Evolutionary conservation across 2,797 vertebrate genomes (phyloP).

Genomic region (Anolis apletophallus): DNA sequence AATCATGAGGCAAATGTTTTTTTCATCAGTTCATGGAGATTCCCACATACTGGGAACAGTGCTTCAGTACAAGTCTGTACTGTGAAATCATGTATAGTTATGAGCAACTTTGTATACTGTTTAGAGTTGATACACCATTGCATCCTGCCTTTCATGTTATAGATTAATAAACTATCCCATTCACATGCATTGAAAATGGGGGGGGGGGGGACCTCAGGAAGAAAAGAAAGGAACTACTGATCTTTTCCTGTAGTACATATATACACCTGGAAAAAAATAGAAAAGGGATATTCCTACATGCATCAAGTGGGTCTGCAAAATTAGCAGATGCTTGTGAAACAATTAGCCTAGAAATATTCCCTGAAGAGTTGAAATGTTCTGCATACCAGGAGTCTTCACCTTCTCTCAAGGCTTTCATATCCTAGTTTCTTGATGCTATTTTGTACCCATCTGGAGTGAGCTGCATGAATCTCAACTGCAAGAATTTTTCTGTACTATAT

Average conservation of each 20-base stretch:
- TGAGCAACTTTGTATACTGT: not conserved
- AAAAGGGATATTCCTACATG: not conserved
- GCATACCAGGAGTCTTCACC: not conserved
- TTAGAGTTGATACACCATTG: not conserved
- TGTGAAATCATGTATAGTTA: not conserved
- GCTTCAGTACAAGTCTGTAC: not conserved
- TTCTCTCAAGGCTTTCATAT: constrained; percentile 8
- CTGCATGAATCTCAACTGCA: not conserved
- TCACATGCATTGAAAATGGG: not conserved
- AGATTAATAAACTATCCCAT: not conserved
- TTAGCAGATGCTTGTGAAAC: constrained; percentile 14
- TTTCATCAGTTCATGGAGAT: not conserved
- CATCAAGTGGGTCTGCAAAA: constrained; percentile 19
- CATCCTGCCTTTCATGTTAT: not conserved
- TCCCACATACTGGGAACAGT: not conserved
- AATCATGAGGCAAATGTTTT: not conserved
- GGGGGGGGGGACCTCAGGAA: not conserved
- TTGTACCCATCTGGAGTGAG: constrained; percentile 7
- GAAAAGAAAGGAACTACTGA: not conserved
- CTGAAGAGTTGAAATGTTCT: constrained; percentile 5
- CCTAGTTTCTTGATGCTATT: constrained; percentile 10
- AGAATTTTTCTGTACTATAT: not conserved
- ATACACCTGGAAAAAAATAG: not conserved
- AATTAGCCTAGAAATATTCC: constrained; percentile 1
- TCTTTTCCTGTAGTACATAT: not conserved